These are phyloP conservation scores for Bagarius yarrelli DNA, from an alignment of 2,113 vertebrate genomes.

Conservation along the genomic window DNA sequence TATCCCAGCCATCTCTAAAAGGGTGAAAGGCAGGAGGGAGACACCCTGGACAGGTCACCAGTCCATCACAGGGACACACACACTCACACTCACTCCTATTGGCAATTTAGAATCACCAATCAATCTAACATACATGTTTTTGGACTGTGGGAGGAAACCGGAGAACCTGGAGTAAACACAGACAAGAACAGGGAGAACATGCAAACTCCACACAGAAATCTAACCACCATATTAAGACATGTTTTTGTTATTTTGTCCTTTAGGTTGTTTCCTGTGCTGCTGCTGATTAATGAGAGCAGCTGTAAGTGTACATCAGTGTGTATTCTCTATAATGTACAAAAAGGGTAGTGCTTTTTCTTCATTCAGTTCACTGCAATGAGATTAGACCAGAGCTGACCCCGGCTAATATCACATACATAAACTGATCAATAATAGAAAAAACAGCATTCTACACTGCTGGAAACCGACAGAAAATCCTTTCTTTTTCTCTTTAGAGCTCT, in stretches of 20 bases:
- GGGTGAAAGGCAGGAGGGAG: too few relatives aligned
- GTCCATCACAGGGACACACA: too few relatives aligned
- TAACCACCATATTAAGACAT: neutral
- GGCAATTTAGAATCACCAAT: too few relatives aligned
- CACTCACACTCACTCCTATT: too few relatives aligned
- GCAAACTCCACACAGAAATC: too few relatives aligned
- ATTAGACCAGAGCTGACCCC: slow-evolving; percentile 46
- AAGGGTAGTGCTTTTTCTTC: slow-evolving; percentile 38
- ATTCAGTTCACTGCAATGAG: slow-evolving; percentile 39
- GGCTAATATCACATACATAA: slow-evolving; percentile 29
- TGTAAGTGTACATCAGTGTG: neutral
- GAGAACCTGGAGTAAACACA: too few relatives aligned
- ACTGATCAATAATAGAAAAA: slow-evolving; percentile 40
- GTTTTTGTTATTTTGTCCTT: neutral
- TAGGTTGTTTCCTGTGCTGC: neutral
- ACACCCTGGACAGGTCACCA: too few relatives aligned
- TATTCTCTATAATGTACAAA: slow-evolving; percentile 13
- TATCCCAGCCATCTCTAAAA: too few relatives aligned
- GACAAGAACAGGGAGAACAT: too few relatives aligned
- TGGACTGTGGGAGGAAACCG: too few relatives aligned
- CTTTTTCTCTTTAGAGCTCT: too few relatives aligned
- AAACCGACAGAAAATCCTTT: neutral
- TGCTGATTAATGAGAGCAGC: neutral
- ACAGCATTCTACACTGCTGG: slow-evolving; percentile 1
- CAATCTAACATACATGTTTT: too few relatives aligned